Conservation (phyloP, 2,113 vertebrate genomes). For the Microcebus tavaratra region DNA sequence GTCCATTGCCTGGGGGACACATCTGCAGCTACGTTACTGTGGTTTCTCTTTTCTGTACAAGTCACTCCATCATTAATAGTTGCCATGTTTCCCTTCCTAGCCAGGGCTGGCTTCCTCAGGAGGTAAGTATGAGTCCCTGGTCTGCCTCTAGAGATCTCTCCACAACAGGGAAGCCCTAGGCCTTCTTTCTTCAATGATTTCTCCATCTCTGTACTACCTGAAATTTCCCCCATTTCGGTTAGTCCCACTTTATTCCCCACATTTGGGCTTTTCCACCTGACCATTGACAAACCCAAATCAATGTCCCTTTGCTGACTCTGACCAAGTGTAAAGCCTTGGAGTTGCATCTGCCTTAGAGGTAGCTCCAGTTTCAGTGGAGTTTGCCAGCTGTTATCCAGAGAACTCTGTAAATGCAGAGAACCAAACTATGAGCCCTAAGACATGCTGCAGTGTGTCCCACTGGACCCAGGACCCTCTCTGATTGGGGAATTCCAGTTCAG, state of each 20-base stretch:
- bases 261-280: background rate
- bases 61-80: too few relatives aligned
- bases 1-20: background rate
- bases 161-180: background rate
- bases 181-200: background rate
- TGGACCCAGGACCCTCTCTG: background rate
- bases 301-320: background rate
- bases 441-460: background rate
- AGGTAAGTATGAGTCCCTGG: background rate
- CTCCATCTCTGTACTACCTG: background rate
- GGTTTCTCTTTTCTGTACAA: background rate
- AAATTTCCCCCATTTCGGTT: background rate
- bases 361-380: background rate
- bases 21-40: background rate
- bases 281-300: background rate
- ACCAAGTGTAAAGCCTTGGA: background rate
- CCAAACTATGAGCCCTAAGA: background rate
- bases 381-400: background rate
- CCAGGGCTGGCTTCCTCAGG: too few relatives aligned
- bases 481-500: background rate
- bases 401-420: background rate
- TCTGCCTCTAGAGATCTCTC: background rate
- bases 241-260: background rate
- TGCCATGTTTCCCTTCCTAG: too few relatives aligned
- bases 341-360: background rate